Evolutionary conservation across 2,888 invertebrate species (phyloP), one percentile per base, ranked within the genome.

Genomic region (Metellina segmentata): DNA sequence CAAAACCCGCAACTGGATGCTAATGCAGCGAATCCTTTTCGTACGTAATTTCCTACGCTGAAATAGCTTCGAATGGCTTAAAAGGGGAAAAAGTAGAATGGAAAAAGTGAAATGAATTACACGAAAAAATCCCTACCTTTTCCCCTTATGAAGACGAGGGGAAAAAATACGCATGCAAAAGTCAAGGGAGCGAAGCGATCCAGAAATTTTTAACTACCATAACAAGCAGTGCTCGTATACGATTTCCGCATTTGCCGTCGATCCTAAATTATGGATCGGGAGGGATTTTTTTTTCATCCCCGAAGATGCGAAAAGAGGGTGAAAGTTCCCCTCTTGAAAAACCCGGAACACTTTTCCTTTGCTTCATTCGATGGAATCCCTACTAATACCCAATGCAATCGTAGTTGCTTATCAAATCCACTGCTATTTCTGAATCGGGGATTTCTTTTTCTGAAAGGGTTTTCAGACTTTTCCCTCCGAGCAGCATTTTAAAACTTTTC

Each of bases 161-260:
- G 11, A 61, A 61, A 5, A 61, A 61, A 61, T 61, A 34, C 34
- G 61, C 61, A 61, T 34, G 34, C 34, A 34, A 4, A 34, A 34
- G 1, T 61, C 61, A 61, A 7, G 20, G 81, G 70, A 48, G 70
- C 16, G 87, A 87, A 87, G 71, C 71, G 79, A 87, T 79, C 79
- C 78, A 87, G 83, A 85, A 90, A 89, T 72, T 79, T 90, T 90
- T 90, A 90, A 90, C 90, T 90, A 83, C 79, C 90, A 74, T 90
- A 90, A 90, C 90, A 90, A 90, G 90, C 90, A 9, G 48, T n/a
- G 20, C 74, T 81, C 49, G 49, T 72, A 74, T 11, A 74, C 72
- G 74, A 81, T 88, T 75, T 79, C 75, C 88, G 81, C 13, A 70
- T 85, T 48, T 52, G 9, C 74, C n/a, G 53, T 75, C 49, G 51